Percentiles rank a stretch among this genome's conserved stretches.
Evolutionary conservation across 2,797 vertebrate species (phyloP).

Genomic region (Lagodon rhomboides): DNA sequence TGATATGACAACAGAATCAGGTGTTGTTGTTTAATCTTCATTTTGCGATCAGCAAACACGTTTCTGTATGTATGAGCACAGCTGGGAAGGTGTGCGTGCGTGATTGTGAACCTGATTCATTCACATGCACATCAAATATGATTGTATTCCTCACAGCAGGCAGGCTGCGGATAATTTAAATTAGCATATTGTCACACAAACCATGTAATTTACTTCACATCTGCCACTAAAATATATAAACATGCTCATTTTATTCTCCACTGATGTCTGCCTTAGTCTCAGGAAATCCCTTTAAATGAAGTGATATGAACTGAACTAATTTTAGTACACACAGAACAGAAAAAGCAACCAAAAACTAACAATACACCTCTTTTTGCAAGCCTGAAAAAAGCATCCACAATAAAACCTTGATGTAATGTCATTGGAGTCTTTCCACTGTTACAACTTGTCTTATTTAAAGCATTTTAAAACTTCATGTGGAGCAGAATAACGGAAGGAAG

Average conservation of each 20-base stretch:
- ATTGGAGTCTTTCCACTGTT: background rate
- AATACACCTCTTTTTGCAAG: background rate
- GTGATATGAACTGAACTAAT: too few relatives aligned
- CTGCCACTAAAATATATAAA: conserved; percentile 57
- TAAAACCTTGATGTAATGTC: conserved; percentile 2
- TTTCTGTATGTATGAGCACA: conserved; percentile 12
- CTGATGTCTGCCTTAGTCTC: conserved; percentile 51
- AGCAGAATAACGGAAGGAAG: background rate
- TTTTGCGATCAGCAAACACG: conserved; percentile 8
- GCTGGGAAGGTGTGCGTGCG: conserved; percentile 30
- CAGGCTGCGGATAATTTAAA: conserved; percentile 41
- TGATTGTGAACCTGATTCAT: conserved; percentile 24
- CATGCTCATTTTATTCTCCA: conserved; percentile 30
- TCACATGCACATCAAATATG: conserved; percentile 25
- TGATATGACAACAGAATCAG: conserved; percentile 3
- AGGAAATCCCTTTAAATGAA: conserved; percentile 65
- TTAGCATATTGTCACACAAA: conserved; percentile 43
- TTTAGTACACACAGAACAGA: conserved; percentile 5
- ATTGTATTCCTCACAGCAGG: conserved; percentile 52
- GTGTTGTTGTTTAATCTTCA: background rate
- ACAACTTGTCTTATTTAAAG: background rate
- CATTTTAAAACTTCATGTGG: background rate
- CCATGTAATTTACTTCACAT: conserved; percentile 55
- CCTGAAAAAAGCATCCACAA: background rate
- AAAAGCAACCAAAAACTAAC: background rate